Conservation (phyloP, 2,888 invertebrate species). For the Theretra japonica region DNA sequence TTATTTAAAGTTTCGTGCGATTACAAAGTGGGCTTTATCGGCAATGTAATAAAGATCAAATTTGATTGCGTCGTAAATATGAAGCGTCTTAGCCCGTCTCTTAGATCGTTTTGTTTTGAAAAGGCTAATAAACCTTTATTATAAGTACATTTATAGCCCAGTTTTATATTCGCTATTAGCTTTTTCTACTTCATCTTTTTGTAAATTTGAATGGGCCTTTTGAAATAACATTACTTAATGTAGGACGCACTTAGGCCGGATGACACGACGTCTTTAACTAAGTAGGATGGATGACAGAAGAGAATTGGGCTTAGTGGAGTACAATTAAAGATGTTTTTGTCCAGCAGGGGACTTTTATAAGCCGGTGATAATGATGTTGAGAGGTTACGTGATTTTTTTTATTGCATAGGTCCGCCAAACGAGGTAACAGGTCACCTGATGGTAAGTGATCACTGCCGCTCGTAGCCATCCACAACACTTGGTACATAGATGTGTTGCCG, state of each 20-base stretch:
- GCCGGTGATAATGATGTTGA: too few relatives aligned
- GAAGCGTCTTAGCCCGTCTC: slow-evolving; percentile 3
- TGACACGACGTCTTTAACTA: not conserved
- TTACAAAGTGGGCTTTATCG: slow-evolving; percentile 2
- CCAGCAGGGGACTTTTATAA: too few relatives aligned
- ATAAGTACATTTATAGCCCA: slow-evolving; percentile 21
- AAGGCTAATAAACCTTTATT: slow-evolving; percentile 26
- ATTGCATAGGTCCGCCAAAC: too few relatives aligned
- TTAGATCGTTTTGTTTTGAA: slow-evolving; percentile 18
- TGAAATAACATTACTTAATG: not conserved
- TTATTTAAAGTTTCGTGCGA: slow-evolving; percentile 19
- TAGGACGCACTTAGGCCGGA: not conserved
- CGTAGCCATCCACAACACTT: too few relatives aligned
- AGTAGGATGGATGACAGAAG: too few relatives aligned
- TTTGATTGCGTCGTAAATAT: slow-evolving; percentile 18
- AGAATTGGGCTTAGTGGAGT: too few relatives aligned
- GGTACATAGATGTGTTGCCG: too few relatives aligned
- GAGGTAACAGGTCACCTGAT: too few relatives aligned
- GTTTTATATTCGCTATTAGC: slow-evolving; percentile 24
- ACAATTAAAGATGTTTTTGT: too few relatives aligned
- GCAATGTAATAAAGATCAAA: slow-evolving; percentile 1
- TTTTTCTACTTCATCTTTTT: slow-evolving; percentile 13
- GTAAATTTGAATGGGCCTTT: not conserved
- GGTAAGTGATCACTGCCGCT: too few relatives aligned
- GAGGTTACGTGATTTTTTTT: too few relatives aligned